Evolutionary conservation across 1,140 invertebrate species (phyloP), one percentile per base, ranked within the genome.

Genomic region (Homalodisca vitripennis): DNA sequence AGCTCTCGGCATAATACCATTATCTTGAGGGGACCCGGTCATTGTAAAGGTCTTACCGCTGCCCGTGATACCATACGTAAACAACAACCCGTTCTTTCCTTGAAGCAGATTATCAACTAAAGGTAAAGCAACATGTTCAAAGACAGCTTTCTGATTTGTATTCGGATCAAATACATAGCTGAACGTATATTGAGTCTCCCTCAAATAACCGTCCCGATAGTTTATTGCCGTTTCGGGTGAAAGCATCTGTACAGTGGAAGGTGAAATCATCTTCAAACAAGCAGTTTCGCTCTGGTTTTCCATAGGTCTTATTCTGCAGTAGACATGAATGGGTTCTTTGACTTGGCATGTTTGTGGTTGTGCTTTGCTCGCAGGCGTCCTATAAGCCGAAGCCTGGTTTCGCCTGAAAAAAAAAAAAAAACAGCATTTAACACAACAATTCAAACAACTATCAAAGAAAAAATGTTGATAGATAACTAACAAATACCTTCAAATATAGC

Each of bases 41-140:
- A 99, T 97, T 1, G 96, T 98, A 76, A 89, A 95, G 0, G 97
- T 98, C 82, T 99, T 94, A 0, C 97, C 97, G 72, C 95, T 98
- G 0, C 94, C 94, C 2, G 97, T 98, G 1, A 98, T 93, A 26
- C 97, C 97, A 79, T 99, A 98, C 0, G 95, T 94, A 78, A 98
- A 98, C 3, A 99, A 79, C 24, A 97, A 81, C 46, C 91, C 92
- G 84, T 98, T 98, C 79, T 91, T 91, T 48, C 91, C 92, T 67
- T 86, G 84, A 29, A 94, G 81, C 3, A 94, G 78, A 75, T 90
- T 89, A 75, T 93, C 87, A 0, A 99, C 88, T 1, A 99, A 80
- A 0, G 96, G 95, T 53, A 91, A 82, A 0, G 93, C 92, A n/a
- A 95, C 89, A 67, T 85, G 81, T 51, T 92, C 87, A 79, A 97